Percentiles rank a stretch among this genome's conserved stretches.
Evolutionary conservation across 2,888 invertebrate genomes (phyloP).

Genomic region (Pachycephus smyrnensis): DNA sequence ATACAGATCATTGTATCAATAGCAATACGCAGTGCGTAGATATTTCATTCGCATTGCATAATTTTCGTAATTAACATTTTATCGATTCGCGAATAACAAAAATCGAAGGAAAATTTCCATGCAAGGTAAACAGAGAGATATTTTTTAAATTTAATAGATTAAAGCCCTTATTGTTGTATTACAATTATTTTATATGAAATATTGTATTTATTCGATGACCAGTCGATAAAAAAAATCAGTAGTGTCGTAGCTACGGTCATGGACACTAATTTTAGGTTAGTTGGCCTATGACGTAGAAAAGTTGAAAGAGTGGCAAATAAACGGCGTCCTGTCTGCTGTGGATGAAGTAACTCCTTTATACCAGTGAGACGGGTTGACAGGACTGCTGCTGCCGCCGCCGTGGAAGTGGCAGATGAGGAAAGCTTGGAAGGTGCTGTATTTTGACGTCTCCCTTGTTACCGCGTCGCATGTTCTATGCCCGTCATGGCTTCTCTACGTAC

Average conservation of each 20-base stretch:
- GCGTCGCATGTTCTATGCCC: background rate
- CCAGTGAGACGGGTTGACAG: background rate
- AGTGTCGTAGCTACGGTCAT: background rate
- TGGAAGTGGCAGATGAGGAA: background rate
- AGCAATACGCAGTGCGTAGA: background rate
- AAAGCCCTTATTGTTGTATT: background rate
- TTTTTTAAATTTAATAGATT: background rate
- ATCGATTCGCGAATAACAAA: constrained; percentile 10
- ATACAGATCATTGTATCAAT: background rate
- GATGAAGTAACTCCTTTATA: constrained; percentile 5
- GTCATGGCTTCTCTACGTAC: background rate
- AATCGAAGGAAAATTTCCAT: background rate
- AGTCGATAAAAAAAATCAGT: background rate
- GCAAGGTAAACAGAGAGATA: too few species aligned
- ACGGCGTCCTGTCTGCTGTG: background rate
- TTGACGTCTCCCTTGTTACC: constrained; percentile 7
- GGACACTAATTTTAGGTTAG: background rate
- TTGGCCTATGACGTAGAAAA: background rate
- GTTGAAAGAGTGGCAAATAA: background rate
- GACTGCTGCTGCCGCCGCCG: background rate
- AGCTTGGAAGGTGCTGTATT: background rate
- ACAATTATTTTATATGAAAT: background rate
- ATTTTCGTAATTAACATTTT: constrained; percentile 19
- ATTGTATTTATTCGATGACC: background rate
- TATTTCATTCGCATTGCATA: constrained; percentile 3